Evolutionary conservation across 2,797 vertebrate species (phyloP).

Genomic region (Chloroceryle amazona): DNA sequence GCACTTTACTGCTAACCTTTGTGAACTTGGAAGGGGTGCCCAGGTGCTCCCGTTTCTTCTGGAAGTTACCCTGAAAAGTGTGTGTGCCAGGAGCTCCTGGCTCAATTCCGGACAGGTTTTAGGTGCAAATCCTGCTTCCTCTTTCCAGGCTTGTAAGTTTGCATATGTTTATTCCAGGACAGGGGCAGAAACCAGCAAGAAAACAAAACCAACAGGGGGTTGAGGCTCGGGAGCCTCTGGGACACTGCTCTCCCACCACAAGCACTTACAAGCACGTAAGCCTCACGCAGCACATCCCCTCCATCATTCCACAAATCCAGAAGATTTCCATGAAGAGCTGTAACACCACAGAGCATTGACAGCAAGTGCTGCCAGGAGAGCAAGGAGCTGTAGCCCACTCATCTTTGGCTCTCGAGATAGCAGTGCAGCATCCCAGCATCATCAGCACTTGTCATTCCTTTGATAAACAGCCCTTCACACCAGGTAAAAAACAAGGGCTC

Average conservation of each 20-base stretch:
- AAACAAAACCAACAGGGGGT: not conserved
- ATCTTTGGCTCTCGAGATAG: not conserved
- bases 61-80: not conserved
- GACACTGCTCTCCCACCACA: not conserved
- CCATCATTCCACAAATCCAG: not conserved
- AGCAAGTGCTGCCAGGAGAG: not conserved
- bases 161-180: not conserved
- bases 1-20: accelerated
- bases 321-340: not conserved
- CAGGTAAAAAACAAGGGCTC: not conserved
- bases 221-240: not conserved
- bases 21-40: accelerated
- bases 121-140: not conserved
- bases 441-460: not conserved
- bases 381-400: not conserved
- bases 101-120: not conserved
- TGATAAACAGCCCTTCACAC: not conserved
- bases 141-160: not conserved
- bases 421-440: not conserved
- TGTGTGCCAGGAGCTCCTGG: not conserved
- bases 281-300: not conserved
- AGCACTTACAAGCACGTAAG: accelerated
- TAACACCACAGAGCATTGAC: accelerated
- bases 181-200: not conserved
- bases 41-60: not conserved